These are phyloP conservation scores for Ara ararauna DNA, from an alignment of 2,797 vertebrate genomes.

Conservation along the genomic window DNA sequence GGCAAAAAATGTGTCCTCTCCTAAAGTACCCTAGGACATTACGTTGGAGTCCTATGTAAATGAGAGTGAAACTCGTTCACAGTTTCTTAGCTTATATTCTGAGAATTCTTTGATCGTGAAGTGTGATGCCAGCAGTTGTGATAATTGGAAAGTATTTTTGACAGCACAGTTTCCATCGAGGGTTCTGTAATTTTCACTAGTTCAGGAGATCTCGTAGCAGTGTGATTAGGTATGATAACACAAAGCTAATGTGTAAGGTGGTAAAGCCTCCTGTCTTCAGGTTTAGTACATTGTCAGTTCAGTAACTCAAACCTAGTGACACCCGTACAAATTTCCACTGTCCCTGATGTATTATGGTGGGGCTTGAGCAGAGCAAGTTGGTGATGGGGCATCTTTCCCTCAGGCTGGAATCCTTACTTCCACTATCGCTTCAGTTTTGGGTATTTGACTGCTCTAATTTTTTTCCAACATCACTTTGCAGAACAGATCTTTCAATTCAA, in stretches of 20 bases:
- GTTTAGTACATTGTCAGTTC: neutral
- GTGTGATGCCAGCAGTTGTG: neutral
- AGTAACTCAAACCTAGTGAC: neutral
- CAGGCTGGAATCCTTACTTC: neutral
- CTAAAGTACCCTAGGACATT: neutral
- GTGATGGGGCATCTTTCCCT: neutral
- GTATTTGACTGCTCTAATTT: neutral
- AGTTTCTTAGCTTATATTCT: slow-evolving; percentile 35
- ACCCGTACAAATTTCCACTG: neutral
- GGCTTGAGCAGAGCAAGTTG: neutral
- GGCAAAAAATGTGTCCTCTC: neutral
- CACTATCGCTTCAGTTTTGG: neutral
- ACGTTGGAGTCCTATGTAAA: slow-evolving; percentile 19
- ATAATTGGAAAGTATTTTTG: slow-evolving; percentile 38
- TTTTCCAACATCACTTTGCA: neutral
- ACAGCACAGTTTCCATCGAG: slow-evolving; percentile 8
- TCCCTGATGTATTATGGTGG: neutral
- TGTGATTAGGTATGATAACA: neutral
- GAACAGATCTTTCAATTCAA: neutral
- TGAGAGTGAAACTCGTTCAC: slow-evolving; percentile 47
- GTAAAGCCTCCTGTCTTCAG: neutral
- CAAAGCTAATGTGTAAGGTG: neutral
- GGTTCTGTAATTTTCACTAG: neutral
- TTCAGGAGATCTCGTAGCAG: neutral
- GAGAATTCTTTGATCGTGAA: slow-evolving; percentile 36